Percentiles rank a stretch among this genome's conserved stretches.
Evolutionary conservation across 2,113 vertebrate genomes (phyloP).

Genomic region (Sterrhoptilus dennistouni): DNA sequence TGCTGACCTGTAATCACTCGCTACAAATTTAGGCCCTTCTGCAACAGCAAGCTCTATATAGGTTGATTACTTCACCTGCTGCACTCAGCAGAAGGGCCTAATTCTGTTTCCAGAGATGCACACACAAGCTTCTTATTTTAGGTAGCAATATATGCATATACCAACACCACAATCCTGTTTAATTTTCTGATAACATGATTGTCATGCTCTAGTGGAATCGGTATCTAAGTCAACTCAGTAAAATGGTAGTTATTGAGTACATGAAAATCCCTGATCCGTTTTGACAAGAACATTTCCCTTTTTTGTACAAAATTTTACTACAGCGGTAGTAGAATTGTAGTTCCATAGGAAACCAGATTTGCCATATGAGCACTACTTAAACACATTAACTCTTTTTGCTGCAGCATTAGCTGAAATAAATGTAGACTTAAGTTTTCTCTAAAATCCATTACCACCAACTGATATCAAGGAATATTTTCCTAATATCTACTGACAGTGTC

Average conservation of each 20-base stretch:
- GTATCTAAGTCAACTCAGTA: not conserved
- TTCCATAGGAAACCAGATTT: not conserved
- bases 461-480: not conserved
- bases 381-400: not conserved
- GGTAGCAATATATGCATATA: not conserved
- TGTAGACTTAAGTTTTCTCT: not conserved
- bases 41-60: not conserved
- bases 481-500: not conserved
- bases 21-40: not conserved
- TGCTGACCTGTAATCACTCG: not conserved
- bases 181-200: not conserved
- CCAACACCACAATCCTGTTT: not conserved
- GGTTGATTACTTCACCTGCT: constrained; percentile 10
- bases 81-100: not conserved
- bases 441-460: not conserved
- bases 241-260: not conserved
- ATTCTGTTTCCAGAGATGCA: not conserved
- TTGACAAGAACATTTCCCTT: not conserved
- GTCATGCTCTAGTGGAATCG: not conserved
- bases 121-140: not conserved
- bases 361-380: not conserved
- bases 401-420: not conserved
- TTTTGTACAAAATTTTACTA: not conserved
- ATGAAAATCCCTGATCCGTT: not conserved
- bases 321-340: not conserved